Conservation (phyloP, 1,140 invertebrate species). For the Ostrea edulis region DNA sequence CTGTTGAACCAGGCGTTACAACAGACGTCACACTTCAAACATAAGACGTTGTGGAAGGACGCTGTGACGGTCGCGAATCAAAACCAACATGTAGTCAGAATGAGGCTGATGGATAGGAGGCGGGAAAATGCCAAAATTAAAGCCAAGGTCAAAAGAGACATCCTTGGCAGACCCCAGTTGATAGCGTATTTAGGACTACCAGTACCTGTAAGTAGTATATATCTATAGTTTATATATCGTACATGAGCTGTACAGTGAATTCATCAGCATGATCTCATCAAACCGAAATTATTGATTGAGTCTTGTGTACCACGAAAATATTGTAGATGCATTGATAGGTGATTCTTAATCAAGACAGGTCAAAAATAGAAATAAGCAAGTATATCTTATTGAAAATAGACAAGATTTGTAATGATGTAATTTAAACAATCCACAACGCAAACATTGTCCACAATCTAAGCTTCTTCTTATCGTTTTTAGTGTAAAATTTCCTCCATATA, state of each 20-base stretch:
- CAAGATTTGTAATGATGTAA: neutral
- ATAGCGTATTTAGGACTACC: conserved; percentile 36
- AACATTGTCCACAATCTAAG: neutral
- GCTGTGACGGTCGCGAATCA: conserved; percentile 34
- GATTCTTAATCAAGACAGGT: neutral
- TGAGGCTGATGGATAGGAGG: conserved; percentile 41
- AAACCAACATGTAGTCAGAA: conserved; percentile 40
- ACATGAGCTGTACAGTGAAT: neutral
- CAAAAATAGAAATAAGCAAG: neutral
- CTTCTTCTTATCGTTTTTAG: neutral
- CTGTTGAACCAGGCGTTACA: neutral
- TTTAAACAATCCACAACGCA: neutral
- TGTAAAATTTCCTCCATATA: neutral
- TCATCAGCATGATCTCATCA: neutral
- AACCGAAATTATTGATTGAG: neutral
- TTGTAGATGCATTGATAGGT: neutral
- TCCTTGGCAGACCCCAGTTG: conserved; percentile 34
- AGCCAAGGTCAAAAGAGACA: conserved; percentile 43
- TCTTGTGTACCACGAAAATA: neutral
- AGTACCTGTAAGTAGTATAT: conserved; percentile 38
- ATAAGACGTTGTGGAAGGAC: conserved; percentile 41
- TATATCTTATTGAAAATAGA: neutral
- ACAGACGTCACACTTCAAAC: conserved; percentile 39
- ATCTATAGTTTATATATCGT: neutral
- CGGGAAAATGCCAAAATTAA: conserved; percentile 39